Conservation (phyloP, 2,888 invertebrate species). For the Anthophora plumipes region DNA sequence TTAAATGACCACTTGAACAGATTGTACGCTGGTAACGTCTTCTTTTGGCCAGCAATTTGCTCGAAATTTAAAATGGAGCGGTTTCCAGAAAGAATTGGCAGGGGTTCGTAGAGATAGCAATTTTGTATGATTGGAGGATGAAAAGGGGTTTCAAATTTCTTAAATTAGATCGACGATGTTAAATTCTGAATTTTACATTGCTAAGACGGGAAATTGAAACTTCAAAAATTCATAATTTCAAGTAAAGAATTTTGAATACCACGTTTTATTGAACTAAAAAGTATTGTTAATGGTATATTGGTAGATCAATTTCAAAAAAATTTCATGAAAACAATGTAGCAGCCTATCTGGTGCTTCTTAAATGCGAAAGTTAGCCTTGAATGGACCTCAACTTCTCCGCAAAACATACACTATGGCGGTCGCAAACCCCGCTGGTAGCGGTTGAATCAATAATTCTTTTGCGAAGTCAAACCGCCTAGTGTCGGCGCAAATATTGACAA, state of each 20-base stretch:
- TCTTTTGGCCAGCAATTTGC: not conserved
- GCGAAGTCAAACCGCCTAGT: conserved; percentile 60
- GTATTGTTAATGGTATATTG: too few relatives aligned
- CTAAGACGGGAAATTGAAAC: not conserved
- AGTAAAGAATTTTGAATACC: not conserved
- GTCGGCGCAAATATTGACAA: conserved; percentile 64
- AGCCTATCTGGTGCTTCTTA: not conserved
- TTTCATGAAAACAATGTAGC: not conserved
- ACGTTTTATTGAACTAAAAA: not conserved
- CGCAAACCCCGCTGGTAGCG: not conserved
- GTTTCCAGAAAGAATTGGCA: too few relatives aligned
- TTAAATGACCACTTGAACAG: not conserved
- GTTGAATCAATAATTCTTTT: conserved; percentile 61
- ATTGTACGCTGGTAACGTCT: not conserved
- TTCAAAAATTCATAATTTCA: not conserved
- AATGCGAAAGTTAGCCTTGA: not conserved
- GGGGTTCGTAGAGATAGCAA: not conserved
- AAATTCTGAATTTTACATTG: too few relatives aligned
- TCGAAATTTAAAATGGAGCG: not conserved
- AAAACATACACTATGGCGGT: not conserved
- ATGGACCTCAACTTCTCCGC: not conserved
- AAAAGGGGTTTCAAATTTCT: too few relatives aligned
- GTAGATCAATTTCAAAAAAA: too few relatives aligned
- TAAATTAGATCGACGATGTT: too few relatives aligned
- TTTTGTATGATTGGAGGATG: not conserved